Base-by-base conservation (phyloP, 2,797 vertebrate species). In the Myoxocephalus aenaeus region DNA sequence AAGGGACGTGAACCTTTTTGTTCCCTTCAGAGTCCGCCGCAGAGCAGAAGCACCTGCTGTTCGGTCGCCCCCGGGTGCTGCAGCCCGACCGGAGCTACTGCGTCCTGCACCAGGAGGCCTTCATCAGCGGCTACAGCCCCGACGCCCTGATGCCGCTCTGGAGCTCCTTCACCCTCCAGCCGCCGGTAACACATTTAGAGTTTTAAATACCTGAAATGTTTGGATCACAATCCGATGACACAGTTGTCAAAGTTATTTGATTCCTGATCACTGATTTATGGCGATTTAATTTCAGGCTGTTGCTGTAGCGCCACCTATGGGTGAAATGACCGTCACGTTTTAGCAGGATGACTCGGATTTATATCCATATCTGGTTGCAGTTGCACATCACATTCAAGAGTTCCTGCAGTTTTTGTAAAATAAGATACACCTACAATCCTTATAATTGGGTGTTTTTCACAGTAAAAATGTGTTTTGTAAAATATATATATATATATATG, bases 81-180 rank as follows among this genome's bases (percentile, higher is more conserved):
- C 93, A 90, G 86, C 42, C 74, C 0, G 5, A 50, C 0, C 80
- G 67, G 0, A 59, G 72, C 1, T 94, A 94, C 87, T 95, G 95
- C 67, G 2, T 94, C 38, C 92, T 96, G 0, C 15, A 86, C 56
- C 95, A 96, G 4, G 80, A 92, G 3, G 92, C 91, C 2, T 96
- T 92, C 51, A 40, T 96, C 85, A 93, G 53, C 3, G 93, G 40
- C 54, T 96, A 92, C 80, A 90, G 92, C 80, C 80, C 58, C 17
- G 10, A 14, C 0, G 27, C 29, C 0, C 78, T 89, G 66, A 93
- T 95, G 88, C 94, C 95, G 5, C 68, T 94, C 51, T 96, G 95
- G 95, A 95, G 86, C 81, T 95, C 95, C 56, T 96, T 92, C 85
- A 95, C 92, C 51, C 0, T 95, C 6, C 70, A 90, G 20, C 86